Evolutionary conservation across 1,140 invertebrate species (phyloP).

Genomic region (Dendroctonus ponderosae): DNA sequence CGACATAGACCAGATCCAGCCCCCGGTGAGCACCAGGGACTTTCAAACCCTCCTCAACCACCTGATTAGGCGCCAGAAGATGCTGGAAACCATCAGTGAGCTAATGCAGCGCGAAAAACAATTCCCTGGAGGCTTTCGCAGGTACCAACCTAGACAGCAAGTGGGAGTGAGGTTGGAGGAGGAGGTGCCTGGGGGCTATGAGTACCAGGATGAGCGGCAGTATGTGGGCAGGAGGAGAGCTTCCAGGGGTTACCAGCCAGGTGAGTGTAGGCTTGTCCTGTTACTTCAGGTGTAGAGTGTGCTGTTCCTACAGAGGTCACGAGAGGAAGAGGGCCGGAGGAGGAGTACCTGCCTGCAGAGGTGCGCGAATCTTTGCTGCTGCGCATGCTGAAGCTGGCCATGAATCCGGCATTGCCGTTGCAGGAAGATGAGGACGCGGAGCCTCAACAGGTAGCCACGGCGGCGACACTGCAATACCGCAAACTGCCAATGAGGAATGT

Average conservation of each 20-base stretch:
- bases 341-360: slow-evolving; percentile 63
- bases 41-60: slow-evolving; percentile 59
- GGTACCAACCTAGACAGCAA: slow-evolving; percentile 27
- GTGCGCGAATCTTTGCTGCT: slow-evolving; percentile 66
- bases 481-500: slow-evolving; percentile 59
- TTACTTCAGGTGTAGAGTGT: neutral
- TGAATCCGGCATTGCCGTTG: slow-evolving; percentile 61
- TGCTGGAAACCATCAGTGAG: slow-evolving; percentile 53
- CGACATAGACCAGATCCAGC: slow-evolving; percentile 46
- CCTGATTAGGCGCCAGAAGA: slow-evolving; percentile 57
- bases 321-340: slow-evolving; percentile 18
- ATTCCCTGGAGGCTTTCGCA: neutral
- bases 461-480: slow-evolving; percentile 46
- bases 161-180: slow-evolving; percentile 20
- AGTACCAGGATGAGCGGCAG: slow-evolving; percentile 14
- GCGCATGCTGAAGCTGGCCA: slow-evolving; percentile 68
- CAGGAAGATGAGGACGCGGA: slow-evolving; percentile 45
- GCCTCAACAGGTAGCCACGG: slow-evolving; percentile 22
- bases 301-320: neutral
- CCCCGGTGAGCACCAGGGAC: slow-evolving; percentile 59
- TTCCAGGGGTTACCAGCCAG: neutral
- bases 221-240: neutral
- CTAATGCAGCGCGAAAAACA: slow-evolving; percentile 30
- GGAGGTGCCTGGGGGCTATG: slow-evolving; percentile 15
- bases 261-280: neutral